phyloP scores from a whole-genome alignment of 1,140 invertebrate species.

The Ephestia elutella region DNA sequence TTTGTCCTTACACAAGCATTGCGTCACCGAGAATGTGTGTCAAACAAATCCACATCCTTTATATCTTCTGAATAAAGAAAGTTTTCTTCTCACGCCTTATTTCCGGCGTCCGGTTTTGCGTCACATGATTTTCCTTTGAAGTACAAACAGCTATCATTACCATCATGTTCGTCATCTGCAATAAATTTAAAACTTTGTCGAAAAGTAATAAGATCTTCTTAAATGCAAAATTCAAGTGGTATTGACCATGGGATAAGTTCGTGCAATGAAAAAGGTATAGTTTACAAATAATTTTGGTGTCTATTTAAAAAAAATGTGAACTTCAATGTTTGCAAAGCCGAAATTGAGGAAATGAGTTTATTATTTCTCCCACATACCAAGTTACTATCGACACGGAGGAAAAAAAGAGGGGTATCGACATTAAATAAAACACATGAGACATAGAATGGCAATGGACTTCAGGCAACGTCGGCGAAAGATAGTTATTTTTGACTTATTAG shows the following conservation, averaged over 20 bases:
- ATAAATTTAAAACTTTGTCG: slow-evolving; percentile 9
- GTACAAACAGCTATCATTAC: slow-evolving; percentile 23
- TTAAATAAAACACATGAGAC: slow-evolving; percentile 56
- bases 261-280: not conserved
- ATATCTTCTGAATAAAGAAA: slow-evolving; percentile 47
- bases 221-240: not conserved
- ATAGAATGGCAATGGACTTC: slow-evolving; percentile 42
- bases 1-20: not conserved
- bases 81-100: slow-evolving; percentile 51
- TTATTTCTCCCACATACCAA: not conserved
- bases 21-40: slow-evolving; percentile 32
- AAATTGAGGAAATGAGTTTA: no score
- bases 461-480: slow-evolving; percentile 46
- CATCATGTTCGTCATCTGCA: not conserved
- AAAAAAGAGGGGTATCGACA: slow-evolving; percentile 32
- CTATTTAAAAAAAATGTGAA: no score
- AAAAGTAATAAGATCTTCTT: not conserved
- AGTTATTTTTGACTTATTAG: slow-evolving; percentile 34
- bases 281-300: no score
- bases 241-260: not conserved
- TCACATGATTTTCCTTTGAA: slow-evolving; percentile 62
- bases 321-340: no score
- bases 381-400: no score
- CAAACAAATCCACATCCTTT: slow-evolving; percentile 53
- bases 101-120: slow-evolving; percentile 59